Conservation (phyloP, 1,140 invertebrate species). For the Bombus sylvicola region DNA sequence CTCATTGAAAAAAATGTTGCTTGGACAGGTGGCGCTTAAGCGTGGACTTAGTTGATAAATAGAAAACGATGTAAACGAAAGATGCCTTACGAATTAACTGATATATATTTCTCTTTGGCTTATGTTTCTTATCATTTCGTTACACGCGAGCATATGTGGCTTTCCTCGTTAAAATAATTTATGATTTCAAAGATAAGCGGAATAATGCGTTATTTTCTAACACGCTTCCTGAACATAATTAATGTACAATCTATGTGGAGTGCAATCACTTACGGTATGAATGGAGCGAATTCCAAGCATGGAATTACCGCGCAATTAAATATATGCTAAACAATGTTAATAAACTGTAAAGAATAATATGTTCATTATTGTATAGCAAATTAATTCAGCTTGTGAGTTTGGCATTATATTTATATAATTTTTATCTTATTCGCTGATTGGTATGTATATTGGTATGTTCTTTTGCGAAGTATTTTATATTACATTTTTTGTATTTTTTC, state of each 20-base stretch:
- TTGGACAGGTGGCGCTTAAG: constrained; percentile 41
- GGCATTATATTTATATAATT: constrained; percentile 4
- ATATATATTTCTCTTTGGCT: neutral
- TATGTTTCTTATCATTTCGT: neutral
- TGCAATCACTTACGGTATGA: neutral
- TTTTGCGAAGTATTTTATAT: neutral
- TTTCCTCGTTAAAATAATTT: neutral
- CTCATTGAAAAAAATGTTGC: constrained; percentile 12
- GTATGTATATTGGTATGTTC: neutral
- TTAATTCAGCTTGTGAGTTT: neutral
- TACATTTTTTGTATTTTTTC: neutral
- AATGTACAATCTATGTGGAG: constrained; percentile 5
- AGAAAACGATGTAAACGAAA: constrained; percentile 31
- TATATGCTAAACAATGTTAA: constrained; percentile 5
- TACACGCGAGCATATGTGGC: neutral
- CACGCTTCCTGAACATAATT: constrained; percentile 7
- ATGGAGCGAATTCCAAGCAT: constrained; percentile 22
- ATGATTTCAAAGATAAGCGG: neutral
- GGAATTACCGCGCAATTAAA: neutral
- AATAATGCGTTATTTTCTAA: neutral
- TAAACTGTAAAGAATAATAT: constrained; percentile 1
- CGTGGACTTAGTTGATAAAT: constrained; percentile 37
- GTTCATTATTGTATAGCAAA: neutral
- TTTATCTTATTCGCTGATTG: neutral
- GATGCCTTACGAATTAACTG: neutral